Evolutionary conservation across 2,113 vertebrate species (phyloP), one percentile per base, ranked within the genome.

Genomic region (Columba janthina): DNA sequence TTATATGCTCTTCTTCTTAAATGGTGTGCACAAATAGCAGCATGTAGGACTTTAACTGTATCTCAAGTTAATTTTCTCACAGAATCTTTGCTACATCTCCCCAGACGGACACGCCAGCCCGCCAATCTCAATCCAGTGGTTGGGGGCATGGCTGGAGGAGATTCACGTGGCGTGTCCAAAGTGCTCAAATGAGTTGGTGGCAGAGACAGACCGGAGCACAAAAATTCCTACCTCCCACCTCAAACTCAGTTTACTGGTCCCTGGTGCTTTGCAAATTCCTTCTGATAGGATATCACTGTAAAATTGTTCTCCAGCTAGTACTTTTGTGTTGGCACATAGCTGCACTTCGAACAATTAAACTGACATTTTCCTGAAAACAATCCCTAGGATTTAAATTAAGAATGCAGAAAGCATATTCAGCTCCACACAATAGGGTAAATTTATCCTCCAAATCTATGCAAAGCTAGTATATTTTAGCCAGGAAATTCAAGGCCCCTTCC

Each of bases 291-390:
- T 82, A 90, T 94, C 84, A 89, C 58, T 15, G 18, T 50, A 58
- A 92, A 92, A 84, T 48, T 74, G 42, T 93, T 97, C 92, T 84
- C 83, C 89, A 75, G 93, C 90, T 94, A 90, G 88, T 80, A 60
- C 61, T 94, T 92, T 85, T 44, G 25, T 85, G 81, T 75, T 93
- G 90, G 79, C 78, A 82, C 61, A 73, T 80, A 95, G 84, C 84
- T 97, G 89, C 85, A 44, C 48, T 91, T 82, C 56, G 29, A 98
- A 98, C 97, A 97, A 97, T 97, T 96, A 84, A 70, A 25, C 72
- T 96, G 97, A 97, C 96, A 97, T 97, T 97, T 97, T 94, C 95
- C 95, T 93, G 90, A 97, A 96, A 97, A 98, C 95, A 98, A 97
- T 88, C 84, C 79, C 71, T n/a, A 80, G 15, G n/a, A 93, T 85